phyloP scores from a whole-genome alignment of 2,113 vertebrate genomes.

The Gila orcuttii region DNA sequence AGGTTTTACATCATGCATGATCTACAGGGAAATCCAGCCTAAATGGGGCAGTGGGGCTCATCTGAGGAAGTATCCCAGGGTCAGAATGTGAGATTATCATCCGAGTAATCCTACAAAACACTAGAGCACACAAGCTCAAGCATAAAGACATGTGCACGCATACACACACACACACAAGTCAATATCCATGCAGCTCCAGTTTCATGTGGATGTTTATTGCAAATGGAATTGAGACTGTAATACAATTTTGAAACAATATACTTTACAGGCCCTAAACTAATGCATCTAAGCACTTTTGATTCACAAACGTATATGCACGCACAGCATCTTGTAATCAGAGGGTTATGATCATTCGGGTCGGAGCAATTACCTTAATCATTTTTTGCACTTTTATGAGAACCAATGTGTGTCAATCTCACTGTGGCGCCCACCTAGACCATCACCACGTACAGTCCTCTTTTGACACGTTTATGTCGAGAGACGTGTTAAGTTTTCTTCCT shows the following conservation, averaged over 20 bases:
- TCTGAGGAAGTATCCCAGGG: slow-evolving; percentile 24
- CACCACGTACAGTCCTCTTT: background rate
- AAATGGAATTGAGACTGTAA: slow-evolving; percentile 30
- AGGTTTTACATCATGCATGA: slow-evolving; percentile 9
- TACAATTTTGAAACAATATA: slow-evolving; percentile 25
- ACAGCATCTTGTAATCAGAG: background rate
- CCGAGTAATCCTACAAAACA: slow-evolving; percentile 35
- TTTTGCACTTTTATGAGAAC: slow-evolving; percentile 3
- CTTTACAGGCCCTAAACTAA: slow-evolving; percentile 34
- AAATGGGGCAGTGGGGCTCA: slow-evolving; percentile 47
- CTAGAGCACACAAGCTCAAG: slow-evolving; percentile 38
- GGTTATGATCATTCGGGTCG: slow-evolving; percentile 36
- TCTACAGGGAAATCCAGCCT: background rate
- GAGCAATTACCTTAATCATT: slow-evolving; percentile 14
- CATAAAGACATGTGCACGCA: slow-evolving; percentile 3
- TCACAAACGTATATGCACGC: slow-evolving; percentile 8
- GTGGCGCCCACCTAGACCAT: background rate
- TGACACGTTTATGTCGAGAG: background rate
- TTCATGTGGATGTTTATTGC: slow-evolving; percentile 34
- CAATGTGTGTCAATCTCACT: slow-evolving; percentile 3
- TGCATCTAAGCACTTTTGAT: slow-evolving; percentile 37
- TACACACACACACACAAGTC: slow-evolving; percentile 29
- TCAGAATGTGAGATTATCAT: slow-evolving; percentile 19
- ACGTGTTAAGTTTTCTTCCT: background rate
- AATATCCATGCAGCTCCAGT: slow-evolving; percentile 21